phyloP scores from a whole-genome alignment of 2,888 invertebrate species.

The Metallyticus violacea region DNA sequence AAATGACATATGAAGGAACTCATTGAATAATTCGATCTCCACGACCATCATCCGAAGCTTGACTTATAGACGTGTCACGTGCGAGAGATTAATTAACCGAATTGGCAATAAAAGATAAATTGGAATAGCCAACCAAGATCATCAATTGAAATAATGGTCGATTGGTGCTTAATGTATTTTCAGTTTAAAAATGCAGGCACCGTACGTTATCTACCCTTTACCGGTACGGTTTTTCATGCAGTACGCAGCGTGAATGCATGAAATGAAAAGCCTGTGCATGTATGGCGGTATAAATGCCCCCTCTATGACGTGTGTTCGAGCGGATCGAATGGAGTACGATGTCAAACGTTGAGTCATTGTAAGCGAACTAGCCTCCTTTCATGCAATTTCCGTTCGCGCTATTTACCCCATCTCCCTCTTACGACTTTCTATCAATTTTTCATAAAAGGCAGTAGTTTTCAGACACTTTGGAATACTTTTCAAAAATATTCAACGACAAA shows the following conservation, averaged over 20 bases:
- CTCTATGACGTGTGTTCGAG: too few species aligned
- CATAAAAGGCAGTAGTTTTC: too few species aligned
- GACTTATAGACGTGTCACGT: neutral
- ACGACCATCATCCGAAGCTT: neutral
- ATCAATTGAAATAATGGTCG: neutral
- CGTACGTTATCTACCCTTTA: neutral
- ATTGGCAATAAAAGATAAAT: neutral
- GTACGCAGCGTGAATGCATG: neutral
- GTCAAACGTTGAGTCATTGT: too few species aligned
- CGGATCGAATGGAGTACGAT: neutral
- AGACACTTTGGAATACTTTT: too few species aligned
- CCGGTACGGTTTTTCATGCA: neutral
- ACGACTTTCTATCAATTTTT: too few species aligned
- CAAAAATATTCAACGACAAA: too few species aligned
- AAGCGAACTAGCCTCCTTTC: too few species aligned
- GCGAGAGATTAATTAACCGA: neutral
- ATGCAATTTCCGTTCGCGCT: too few species aligned
- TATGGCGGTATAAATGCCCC: too few species aligned
- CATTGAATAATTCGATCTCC: neutral
- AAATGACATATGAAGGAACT: neutral
- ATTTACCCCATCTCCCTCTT: too few species aligned
- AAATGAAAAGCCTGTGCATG: neutral
- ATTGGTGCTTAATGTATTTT: neutral
- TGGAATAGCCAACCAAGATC: neutral
- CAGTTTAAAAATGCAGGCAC: neutral